Conservation (phyloP, 2,797 vertebrate species). For the Eurystomus glaucurus region DNA sequence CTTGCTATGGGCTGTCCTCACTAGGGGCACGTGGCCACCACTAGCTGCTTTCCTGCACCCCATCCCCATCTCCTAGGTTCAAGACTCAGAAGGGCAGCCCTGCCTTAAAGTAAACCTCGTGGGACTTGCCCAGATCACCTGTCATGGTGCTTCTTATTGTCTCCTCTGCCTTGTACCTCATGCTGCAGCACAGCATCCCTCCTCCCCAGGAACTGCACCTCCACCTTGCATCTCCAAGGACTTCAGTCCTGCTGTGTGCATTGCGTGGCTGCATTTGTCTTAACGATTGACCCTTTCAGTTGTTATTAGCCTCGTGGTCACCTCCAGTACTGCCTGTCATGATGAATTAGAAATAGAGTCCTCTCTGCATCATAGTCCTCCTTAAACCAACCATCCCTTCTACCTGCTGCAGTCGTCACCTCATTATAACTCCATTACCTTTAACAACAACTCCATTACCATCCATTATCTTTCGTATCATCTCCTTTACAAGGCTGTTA, state of each 20-base stretch:
- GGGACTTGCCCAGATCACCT: not conserved
- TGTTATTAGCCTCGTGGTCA: conserved; percentile 47
- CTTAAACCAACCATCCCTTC: conserved; percentile 65
- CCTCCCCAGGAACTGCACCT: not conserved
- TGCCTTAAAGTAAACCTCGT: not conserved
- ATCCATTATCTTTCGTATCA: conserved; percentile 77
- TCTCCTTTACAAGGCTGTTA: conserved; percentile 73
- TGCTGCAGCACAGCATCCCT: not conserved
- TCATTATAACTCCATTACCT: conserved; percentile 84
- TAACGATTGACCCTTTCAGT: conserved; percentile 45
- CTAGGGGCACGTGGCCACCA: not conserved
- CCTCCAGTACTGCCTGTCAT: conserved; percentile 21
- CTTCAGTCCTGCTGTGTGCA: not conserved
- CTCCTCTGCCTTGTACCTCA: not conserved
- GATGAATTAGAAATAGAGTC: conserved; percentile 30
- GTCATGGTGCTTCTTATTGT: not conserved
- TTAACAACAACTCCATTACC: conserved; percentile 76
- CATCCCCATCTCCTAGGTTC: not conserved
- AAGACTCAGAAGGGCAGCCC: not conserved
- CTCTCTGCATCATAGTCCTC: conserved; percentile 30
- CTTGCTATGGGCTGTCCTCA: not conserved
- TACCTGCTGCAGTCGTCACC: conserved; percentile 37
- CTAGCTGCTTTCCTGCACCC: not conserved
- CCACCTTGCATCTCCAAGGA: not conserved
- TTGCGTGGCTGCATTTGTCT: conserved; percentile 7